A percentile compares a stretch with the other conserved stretches of the same genome.
These are phyloP conservation scores for Coelinius sp. DNA, from an alignment of 2,888 invertebrate species.

Conservation along the genomic window DNA sequence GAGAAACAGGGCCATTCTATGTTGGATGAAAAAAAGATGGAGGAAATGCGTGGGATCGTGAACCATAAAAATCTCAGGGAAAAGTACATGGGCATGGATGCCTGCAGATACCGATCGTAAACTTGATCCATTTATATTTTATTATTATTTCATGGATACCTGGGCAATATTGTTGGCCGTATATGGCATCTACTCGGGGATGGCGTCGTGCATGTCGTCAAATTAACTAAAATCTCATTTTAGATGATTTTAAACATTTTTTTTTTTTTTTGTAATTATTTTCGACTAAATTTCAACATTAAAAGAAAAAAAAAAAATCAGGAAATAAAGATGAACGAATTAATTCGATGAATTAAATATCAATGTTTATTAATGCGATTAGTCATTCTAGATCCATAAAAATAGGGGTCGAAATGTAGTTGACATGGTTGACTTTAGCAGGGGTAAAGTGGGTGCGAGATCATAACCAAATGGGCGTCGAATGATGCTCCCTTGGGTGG, in stretches of 20 bases:
- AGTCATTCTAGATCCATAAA: slow-evolving; percentile 35
- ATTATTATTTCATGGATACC: slow-evolving; percentile 68
- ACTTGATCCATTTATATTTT: slow-evolving; percentile 70
- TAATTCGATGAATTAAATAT: slow-evolving; percentile 18
- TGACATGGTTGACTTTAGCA: slow-evolving; percentile 21
- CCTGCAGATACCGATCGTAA: slow-evolving; percentile 57
- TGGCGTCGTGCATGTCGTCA: slow-evolving; percentile 55
- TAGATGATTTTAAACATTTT: slow-evolving; percentile 65
- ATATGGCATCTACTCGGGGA: slow-evolving; percentile 37
- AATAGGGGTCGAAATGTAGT: slow-evolving; percentile 25
- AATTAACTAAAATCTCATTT: slow-evolving; percentile 67
- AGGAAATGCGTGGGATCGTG: slow-evolving; percentile 47
- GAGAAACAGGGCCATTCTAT: neutral
- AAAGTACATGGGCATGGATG: slow-evolving; percentile 11
- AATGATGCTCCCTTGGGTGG: slow-evolving; percentile 68
- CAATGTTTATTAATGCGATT: slow-evolving; percentile 39
- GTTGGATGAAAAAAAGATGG: neutral
- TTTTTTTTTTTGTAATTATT: too few species aligned
- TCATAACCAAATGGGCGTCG: slow-evolving; percentile 70
- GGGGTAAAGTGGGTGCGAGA: slow-evolving; percentile 52
- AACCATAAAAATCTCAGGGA: slow-evolving; percentile 58
- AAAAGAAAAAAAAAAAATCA: neutral
- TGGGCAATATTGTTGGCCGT: slow-evolving; percentile 62
- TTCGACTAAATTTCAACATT: too few species aligned
- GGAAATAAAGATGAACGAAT: neutral